These are phyloP conservation scores for Amitus sp. DNA, from an alignment of 2,888 invertebrate genomes.

Conservation along the genomic window DNA sequence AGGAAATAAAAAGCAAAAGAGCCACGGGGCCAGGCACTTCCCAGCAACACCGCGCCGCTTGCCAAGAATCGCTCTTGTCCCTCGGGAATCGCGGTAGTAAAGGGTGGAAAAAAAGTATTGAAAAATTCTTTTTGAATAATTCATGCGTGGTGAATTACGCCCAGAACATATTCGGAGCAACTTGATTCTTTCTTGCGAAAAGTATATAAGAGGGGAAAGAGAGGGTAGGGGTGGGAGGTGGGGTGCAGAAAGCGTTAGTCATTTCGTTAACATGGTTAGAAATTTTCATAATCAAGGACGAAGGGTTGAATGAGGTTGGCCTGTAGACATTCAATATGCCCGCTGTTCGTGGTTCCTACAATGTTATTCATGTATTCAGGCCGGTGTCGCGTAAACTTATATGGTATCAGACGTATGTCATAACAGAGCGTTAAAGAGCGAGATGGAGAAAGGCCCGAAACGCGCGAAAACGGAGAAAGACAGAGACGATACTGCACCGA, in stretches of 20 bases:
- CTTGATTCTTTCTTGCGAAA: neutral
- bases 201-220: neutral
- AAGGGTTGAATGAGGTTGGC: conserved; percentile 45
- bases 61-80: conserved; percentile 26
- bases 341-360: conserved; percentile 58
- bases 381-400: conserved; percentile 44
- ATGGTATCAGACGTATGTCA: conserved; percentile 47
- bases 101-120: conserved; percentile 23
- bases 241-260: conserved; percentile 45
- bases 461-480: conserved; percentile 24
- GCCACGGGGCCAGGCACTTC: conserved; percentile 35
- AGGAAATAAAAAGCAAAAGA: too few relatives aligned
- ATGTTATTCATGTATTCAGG: conserved; percentile 64
- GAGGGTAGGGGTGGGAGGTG: neutral
- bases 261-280: conserved; percentile 62
- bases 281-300: conserved; percentile 61
- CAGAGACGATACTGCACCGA: conserved; percentile 31
- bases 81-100: conserved; percentile 16
- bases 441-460: conserved; percentile 35
- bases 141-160: neutral
- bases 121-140: conserved; percentile 2
- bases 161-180: neutral
- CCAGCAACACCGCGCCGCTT: conserved; percentile 39
- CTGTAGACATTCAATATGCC: conserved; percentile 61
- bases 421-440: conserved; percentile 38